Base-by-base conservation (phyloP, 2,113 vertebrate species). In the Jacana jacana region DNA sequence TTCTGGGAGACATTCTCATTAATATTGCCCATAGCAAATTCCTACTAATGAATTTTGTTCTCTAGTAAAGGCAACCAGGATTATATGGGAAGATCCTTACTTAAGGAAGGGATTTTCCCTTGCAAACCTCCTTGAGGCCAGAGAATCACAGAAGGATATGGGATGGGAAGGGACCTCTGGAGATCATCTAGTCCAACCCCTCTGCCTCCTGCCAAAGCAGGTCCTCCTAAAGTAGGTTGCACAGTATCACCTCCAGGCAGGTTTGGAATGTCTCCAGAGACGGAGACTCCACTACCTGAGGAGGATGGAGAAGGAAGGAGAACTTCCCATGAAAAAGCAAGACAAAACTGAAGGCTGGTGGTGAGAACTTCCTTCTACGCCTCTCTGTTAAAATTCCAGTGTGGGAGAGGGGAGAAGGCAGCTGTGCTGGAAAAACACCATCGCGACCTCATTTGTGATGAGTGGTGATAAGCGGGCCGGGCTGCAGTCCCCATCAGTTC, bases 401-500 rank as follows among this genome's bases (percentile, higher is more conserved):
- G 33, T 2, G 8, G 77, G 52, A 86, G 64, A 75, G 48, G 33
- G 33, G 77, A 37, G 27, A 57, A 68, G 17, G 61, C 33, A 46
- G 30, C 1, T 7, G 4, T 6, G 44, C 66, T 61, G 72, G 66
- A 10, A 39, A 85, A 85, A 76, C 75, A 57, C 61, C 69, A 58
- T 52, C 8, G 4, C 5, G 37, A 69, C 88, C 90, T 89, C 88
- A 77, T 79, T 77, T 42, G 94, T 70, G 95, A 94, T 81, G 93
- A 94, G 93, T 8, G 33, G 86, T 25, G 97, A 96, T 86, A 73
- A 93, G 96, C 87, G 58, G 88, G 77, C 75, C 25, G 25, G 77
- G 85, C 77, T 65, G 61, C 37, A 39, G 85, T 69, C 81, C 60
- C 94, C 93, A 92, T 85, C 96, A 95, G 86, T 86, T 98, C 92